Percentiles rank a stretch among this genome's conserved stretches.
phyloP scores from a whole-genome alignment of 2,113 vertebrate species.

The Platysternon megacephalum region DNA sequence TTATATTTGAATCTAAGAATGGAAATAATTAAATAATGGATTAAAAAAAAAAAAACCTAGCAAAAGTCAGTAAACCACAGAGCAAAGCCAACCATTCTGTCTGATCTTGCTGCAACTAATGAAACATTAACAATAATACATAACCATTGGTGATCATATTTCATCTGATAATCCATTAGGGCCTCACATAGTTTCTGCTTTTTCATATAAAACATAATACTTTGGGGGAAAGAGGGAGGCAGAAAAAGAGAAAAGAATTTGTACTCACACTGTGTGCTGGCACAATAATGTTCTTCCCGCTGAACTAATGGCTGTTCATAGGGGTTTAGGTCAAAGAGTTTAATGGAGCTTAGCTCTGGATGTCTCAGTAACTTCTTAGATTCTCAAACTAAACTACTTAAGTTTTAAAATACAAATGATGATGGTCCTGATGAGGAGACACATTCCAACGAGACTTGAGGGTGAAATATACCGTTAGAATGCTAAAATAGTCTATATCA shows the following conservation, averaged over 20 bases:
- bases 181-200: slow-evolving; percentile 45
- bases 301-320: slow-evolving; percentile 66
- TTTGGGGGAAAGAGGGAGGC: neutral
- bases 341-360: slow-evolving; percentile 72
- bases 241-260: slow-evolving; percentile 55
- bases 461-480: slow-evolving; percentile 28
- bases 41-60: neutral
- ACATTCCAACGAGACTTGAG: slow-evolving; percentile 20
- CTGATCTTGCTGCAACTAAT: slow-evolving; percentile 35
- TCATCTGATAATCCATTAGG: slow-evolving; percentile 61
- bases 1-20: neutral
- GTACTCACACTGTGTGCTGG: slow-evolving; percentile 62
- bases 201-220: slow-evolving; percentile 54
- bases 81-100: slow-evolving; percentile 26
- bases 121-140: slow-evolving; percentile 52
- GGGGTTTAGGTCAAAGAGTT: slow-evolving; percentile 68
- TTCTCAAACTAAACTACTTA: slow-evolving; percentile 59
- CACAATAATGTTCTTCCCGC: slow-evolving; percentile 67
- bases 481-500: neutral
- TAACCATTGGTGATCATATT: slow-evolving; percentile 50
- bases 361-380: slow-evolving; percentile 65
- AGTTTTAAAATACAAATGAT: slow-evolving; percentile 66
- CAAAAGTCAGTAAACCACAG: neutral
- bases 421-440: slow-evolving; percentile 39
- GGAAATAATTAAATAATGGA: slow-evolving; percentile 2